These are phyloP conservation scores for Celastrina argiolus DNA, from an alignment of 2,888 invertebrate genomes.

Conservation along the genomic window DNA sequence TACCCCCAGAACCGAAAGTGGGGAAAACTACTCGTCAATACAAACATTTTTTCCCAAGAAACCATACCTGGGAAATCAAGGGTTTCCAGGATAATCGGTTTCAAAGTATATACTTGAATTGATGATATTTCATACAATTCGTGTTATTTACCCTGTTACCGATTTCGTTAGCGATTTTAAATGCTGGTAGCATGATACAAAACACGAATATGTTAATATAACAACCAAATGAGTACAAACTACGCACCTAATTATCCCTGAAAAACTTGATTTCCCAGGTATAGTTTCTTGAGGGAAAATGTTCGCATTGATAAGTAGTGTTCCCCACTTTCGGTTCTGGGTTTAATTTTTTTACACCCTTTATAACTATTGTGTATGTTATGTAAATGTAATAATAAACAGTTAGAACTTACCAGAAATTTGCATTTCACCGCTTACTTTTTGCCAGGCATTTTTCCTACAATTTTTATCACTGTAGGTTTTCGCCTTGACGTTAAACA, in stretches of 20 bases:
- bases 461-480: slow-evolving; percentile 19
- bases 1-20: no score
- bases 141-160: no score
- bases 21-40: no score
- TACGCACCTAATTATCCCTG: background rate
- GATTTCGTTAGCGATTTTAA: no score
- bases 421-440: slow-evolving; percentile 16
- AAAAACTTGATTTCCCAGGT: background rate
- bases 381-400: slow-evolving; percentile 15
- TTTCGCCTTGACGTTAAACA: slow-evolving; percentile 8
- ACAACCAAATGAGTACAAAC: background rate
- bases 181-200: no score
- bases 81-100: no score
- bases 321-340: background rate
- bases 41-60: no score
- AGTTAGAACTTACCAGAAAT: slow-evolving; percentile 20
- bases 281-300: background rate
- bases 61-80: no score
- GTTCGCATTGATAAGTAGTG: background rate
- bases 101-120: no score
- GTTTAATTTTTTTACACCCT: background rate
- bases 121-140: no score
- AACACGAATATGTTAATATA: no score
- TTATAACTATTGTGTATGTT: background rate
- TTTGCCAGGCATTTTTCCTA: slow-evolving; percentile 20